Evolutionary conservation across 53 echinoderm and acorn worm genomes (phyloP), one percentile per base, ranked within the genome.

Genomic region (Apostichopus leukothele): DNA sequence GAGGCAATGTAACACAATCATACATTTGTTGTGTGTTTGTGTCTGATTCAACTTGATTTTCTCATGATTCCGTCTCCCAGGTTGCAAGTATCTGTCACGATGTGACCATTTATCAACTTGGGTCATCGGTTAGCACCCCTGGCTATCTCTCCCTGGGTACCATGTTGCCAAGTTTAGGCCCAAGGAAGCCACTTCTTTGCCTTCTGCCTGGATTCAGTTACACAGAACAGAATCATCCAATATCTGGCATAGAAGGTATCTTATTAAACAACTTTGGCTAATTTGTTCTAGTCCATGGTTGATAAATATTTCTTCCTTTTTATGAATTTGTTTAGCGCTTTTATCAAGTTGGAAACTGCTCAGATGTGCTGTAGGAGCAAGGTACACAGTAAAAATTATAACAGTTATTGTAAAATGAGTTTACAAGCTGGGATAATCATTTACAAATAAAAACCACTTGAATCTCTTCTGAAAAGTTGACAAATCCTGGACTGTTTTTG

Each of bases 21-120:
- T 71, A 71, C 18, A 18, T 71, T 6, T 71, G n/a, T 5, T n/a
- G 71, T 71, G 16, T 71, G 14, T 19, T n/a, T 18, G 18, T 71
- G 6, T 71, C 71, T 5, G 18, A 5, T 19, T 19, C 20, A 71
- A n/a, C 71, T 71, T 21, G 5, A 13, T 16, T 71, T 18, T 71
- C 6, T 71, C 6, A 6, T 16, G 21, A 6, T 71, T 71, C 5
- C 4, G 6, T 71, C 14, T 71, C 53, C 53, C 81, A 94, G 91
- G 75, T 92, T 67, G 86, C 93, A 18, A 87, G 83, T 59, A 89
- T 97, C 0, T 94, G 94, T 76, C 79, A 86, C 27, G 94, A 94
- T 77, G 76, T 97, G 88, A 89, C 92, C 12, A 92, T 97, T 57
- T 95, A 97, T 61, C 91, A 95, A 85, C 94, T 97, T 9, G 98